Percentiles rank a stretch among this genome's conserved stretches.
phyloP scores from a whole-genome alignment of 2,113 vertebrate genomes.

The Ictalurus furcatus region DNA sequence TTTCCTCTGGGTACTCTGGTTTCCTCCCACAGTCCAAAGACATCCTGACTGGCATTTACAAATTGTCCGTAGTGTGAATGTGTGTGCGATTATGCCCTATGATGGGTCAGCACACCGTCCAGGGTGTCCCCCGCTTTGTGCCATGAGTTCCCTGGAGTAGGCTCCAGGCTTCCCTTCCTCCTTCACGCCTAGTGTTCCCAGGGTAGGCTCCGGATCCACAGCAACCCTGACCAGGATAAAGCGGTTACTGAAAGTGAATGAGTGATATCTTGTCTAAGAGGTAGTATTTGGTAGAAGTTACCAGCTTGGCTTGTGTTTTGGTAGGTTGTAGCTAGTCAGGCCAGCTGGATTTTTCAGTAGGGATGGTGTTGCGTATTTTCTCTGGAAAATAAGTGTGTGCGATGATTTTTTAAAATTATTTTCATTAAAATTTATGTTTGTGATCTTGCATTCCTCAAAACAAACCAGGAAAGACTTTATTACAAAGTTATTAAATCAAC shows the following conservation, averaged over 20 bases:
- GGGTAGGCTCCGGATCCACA: background rate
- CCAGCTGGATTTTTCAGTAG: background rate
- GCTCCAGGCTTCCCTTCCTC: background rate
- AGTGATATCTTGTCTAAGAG: background rate
- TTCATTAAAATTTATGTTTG: background rate
- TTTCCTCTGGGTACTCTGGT: too few species aligned
- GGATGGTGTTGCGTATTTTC: background rate
- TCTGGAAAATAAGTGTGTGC: background rate
- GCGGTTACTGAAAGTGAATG: background rate
- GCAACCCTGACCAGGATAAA: background rate
- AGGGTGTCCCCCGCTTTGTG: too few species aligned
- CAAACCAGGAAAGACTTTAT: background rate
- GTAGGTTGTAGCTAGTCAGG: background rate
- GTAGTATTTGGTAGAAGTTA: background rate
- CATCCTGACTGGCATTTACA: too few species aligned
- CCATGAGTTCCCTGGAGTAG: too few species aligned
- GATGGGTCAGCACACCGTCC: too few species aligned
- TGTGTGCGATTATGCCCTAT: too few species aligned
- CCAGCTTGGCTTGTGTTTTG: background rate
- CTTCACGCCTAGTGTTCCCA: background rate
- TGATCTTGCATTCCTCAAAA: background rate
- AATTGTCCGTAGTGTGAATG: too few species aligned
- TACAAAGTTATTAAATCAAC: background rate
- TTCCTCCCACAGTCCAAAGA: too few species aligned
- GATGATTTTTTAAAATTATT: background rate